These are phyloP conservation scores for Scelioninae gen. 1 DNA, from an alignment of 2,888 invertebrate species.

Conservation along the genomic window DNA sequence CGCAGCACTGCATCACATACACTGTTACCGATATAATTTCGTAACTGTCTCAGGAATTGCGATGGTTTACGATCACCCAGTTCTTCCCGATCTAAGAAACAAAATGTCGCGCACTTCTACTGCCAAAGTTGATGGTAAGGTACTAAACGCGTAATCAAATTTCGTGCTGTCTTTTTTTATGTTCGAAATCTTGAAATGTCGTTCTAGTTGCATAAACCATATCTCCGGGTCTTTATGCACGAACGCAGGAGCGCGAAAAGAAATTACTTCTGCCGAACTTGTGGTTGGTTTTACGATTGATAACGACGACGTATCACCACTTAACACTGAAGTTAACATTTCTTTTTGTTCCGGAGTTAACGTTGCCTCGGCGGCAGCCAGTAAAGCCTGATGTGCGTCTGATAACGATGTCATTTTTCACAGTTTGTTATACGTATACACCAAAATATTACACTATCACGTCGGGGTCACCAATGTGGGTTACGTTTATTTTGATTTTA, in stretches of 20 bases:
- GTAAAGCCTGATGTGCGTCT: neutral
- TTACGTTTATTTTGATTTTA: too few relatives aligned
- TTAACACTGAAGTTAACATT: too few relatives aligned
- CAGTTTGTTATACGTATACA: neutral
- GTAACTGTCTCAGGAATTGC: neutral
- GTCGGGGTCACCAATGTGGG: conserved; percentile 10
- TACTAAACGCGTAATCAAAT: conserved; percentile 6
- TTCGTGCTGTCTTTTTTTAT: neutral
- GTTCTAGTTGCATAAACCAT: conserved; percentile 8
- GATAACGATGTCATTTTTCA: neutral
- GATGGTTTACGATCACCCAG: conserved; percentile 1
- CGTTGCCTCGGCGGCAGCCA: neutral
- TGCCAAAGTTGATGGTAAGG: neutral
- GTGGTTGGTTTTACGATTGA: neutral
- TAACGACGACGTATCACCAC: neutral
- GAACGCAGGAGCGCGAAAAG: neutral
- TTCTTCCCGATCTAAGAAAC: neutral
- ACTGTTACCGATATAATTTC: neutral
- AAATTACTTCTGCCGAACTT: neutral
- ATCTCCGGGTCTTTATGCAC: conserved; percentile 2
- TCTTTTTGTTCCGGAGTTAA: too few relatives aligned
- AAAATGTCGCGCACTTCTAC: neutral
- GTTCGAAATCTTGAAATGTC: neutral
- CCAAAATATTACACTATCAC: neutral
- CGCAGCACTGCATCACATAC: neutral